Evolutionary conservation across 1,140 invertebrate genomes (phyloP).

Genomic region (Drosophila santomea): DNA sequence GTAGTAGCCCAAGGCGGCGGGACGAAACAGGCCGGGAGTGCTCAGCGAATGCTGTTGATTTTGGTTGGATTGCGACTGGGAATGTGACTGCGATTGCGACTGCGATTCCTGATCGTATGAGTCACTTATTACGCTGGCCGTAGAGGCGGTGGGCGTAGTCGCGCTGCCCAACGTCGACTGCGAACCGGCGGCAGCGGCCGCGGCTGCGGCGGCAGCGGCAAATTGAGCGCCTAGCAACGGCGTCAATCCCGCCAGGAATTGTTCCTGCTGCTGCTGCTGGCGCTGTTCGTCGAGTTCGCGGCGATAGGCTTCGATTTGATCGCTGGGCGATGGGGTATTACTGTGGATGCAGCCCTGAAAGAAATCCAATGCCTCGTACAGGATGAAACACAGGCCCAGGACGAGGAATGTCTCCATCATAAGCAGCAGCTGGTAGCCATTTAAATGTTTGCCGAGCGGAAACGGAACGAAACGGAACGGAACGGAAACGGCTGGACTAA

Average conservation of each 20-base stretch:
- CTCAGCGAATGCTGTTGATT: constrained; percentile 69
- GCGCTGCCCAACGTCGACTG: constrained; percentile 65
- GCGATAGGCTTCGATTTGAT: constrained; percentile 83
- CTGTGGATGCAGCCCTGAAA: constrained; percentile 85
- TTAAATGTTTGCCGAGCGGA: constrained; percentile 51
- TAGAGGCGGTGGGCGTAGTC: constrained; percentile 69
- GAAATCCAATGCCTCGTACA: constrained; percentile 85
- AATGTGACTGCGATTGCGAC: constrained; percentile 60
- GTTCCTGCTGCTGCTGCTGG: constrained; percentile 83
- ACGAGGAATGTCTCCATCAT: constrained; percentile 85
- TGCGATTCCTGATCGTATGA: constrained; percentile 70
- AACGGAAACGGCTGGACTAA: constrained; percentile 23
- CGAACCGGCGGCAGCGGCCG: constrained; percentile 67
- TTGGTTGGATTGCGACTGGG: constrained; percentile 50
- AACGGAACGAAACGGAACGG: constrained; percentile 20
- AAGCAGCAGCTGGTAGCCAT: constrained; percentile 80
- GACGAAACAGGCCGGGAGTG: constrained; percentile 68
- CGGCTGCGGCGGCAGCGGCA: constrained; percentile 68
- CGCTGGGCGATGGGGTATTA: constrained; percentile 71
- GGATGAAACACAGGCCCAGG: constrained; percentile 85
- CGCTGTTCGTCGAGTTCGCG: constrained; percentile 84
- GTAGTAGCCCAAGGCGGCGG: constrained; percentile 68
- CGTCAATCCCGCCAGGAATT: constrained; percentile 77
- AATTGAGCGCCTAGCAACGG: constrained; percentile 77
- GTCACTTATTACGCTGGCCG: constrained; percentile 71